Evolutionary conservation across 2,113 vertebrate genomes (phyloP).

Genomic region (Uria aalge): DNA sequence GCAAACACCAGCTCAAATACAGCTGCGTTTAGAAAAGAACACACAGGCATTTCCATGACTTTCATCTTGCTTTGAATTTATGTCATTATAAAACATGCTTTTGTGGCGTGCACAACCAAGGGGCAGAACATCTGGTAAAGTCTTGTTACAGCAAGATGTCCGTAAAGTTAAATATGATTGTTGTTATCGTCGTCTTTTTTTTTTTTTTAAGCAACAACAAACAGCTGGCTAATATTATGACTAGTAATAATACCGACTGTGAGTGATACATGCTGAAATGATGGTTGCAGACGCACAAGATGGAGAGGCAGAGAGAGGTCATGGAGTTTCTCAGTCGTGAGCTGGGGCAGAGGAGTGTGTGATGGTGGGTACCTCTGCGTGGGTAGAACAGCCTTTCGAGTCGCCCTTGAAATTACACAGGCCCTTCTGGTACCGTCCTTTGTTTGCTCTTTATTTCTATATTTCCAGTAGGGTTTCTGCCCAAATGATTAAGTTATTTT

Average conservation of each 20-base stretch:
- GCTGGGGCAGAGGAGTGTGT: accelerated
- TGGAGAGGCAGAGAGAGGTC: not conserved
- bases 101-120: not conserved
- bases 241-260: not conserved
- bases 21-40: not conserved
- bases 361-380: not conserved
- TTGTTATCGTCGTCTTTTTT: not conserved
- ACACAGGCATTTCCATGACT: slow-evolving; percentile 33
- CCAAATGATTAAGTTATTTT: not conserved
- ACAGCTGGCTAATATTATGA: not conserved
- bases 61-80: slow-evolving; percentile 47
- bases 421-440: not conserved
- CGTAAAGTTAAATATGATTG: not conserved
- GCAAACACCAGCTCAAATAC: not conserved
- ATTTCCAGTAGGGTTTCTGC: not conserved
- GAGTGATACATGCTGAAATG: not conserved
- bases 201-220: not conserved
- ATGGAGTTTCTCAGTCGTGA: not conserved
- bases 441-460: not conserved
- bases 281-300: not conserved
- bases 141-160: not conserved
- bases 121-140: slow-evolving; percentile 8
- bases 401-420: not conserved
- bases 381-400: not conserved
- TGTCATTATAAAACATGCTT: slow-evolving; percentile 4